These are phyloP conservation scores for Catharus ustulatus DNA, from an alignment of 2,797 vertebrate species.

Conservation along the genomic window DNA sequence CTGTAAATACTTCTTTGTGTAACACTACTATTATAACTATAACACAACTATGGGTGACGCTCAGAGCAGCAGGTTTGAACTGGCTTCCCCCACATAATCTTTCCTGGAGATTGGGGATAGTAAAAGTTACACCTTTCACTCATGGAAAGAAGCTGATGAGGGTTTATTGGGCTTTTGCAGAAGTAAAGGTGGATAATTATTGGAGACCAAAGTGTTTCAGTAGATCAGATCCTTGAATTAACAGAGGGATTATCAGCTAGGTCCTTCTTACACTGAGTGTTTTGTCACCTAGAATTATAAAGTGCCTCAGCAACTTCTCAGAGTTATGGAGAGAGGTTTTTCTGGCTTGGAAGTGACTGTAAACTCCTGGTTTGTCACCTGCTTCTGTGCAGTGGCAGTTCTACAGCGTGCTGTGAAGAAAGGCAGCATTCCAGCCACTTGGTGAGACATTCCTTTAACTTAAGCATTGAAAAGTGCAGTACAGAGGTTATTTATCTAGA, in stretches of 20 bases:
- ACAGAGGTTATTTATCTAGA: not conserved
- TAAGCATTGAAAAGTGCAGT: not conserved
- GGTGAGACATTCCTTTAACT: not conserved
- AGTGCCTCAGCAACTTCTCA: not conserved
- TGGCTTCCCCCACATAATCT: not conserved
- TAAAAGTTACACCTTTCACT: rapidly evolving
- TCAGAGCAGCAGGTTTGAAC: not conserved
- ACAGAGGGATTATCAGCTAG: not conserved
- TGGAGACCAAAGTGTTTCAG: not conserved
- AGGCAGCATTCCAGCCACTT: not conserved
- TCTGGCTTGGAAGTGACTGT: not conserved
- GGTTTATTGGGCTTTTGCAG: not conserved
- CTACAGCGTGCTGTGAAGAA: not conserved
- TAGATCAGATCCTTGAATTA: not conserved
- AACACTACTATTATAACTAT: not conserved
- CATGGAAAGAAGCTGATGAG: not conserved
- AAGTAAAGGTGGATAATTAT: not conserved
- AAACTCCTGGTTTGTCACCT: not conserved
- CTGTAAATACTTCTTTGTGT: not conserved
- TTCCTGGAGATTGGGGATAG: not conserved
- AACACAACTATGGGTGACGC: not conserved
- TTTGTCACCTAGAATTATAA: not conserved
- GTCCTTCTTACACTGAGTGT: not conserved
- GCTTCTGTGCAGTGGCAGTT: not conserved
- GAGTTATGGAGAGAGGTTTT: not conserved